Evolutionary conservation across 2,113 vertebrate genomes (phyloP).

Genomic region (Ptyas mucosa): DNA sequence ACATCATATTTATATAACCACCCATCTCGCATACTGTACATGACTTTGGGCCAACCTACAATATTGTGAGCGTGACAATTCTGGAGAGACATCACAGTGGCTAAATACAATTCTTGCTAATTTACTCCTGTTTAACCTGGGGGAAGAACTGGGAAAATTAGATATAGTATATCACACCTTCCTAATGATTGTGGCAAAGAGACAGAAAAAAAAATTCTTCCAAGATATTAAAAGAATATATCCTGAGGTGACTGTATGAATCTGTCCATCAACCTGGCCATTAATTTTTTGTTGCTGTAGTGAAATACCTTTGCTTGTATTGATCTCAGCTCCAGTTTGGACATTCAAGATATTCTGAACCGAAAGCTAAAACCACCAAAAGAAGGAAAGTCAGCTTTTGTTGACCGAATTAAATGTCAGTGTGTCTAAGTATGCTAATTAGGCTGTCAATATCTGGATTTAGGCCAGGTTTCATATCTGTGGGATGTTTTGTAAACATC

Average conservation of each 20-base stretch:
- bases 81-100: background rate
- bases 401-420: slow-evolving; percentile 1
- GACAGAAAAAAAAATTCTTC: background rate
- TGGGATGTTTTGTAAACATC: background rate
- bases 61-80: background rate
- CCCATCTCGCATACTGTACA: background rate
- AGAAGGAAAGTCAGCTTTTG: slow-evolving; percentile 1
- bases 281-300: background rate
- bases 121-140: background rate
- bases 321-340: background rate
- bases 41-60: background rate
- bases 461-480: slow-evolving; percentile 17
- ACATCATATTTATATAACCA: background rate
- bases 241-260: background rate
- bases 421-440: background rate
- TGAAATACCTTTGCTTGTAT: background rate
- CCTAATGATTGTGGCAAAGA: background rate
- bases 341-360: background rate
- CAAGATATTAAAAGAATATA: background rate
- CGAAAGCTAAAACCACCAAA: background rate
- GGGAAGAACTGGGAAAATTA: background rate
- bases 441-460: slow-evolving; percentile 5
- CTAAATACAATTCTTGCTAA: background rate
- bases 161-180: background rate
- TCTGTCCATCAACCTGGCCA: background rate